Evolutionary conservation across 2,113 vertebrate genomes (phyloP).

Genomic region (Caloenas nicobarica): DNA sequence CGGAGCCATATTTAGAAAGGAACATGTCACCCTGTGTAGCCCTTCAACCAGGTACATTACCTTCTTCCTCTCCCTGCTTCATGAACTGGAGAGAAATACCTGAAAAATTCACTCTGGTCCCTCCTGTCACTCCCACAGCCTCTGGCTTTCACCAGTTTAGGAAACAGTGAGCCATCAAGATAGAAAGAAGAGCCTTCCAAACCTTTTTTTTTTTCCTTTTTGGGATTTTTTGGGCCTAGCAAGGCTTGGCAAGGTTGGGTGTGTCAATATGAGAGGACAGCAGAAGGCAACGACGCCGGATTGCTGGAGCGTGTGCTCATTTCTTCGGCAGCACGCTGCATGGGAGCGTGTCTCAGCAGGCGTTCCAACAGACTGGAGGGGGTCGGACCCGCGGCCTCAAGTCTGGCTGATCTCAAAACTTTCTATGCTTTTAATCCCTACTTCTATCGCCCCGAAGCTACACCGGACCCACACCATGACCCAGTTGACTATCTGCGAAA

Average conservation of each 20-base stretch:
- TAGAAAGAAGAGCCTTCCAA: background rate
- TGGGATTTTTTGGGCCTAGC: background rate
- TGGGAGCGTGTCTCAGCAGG: background rate
- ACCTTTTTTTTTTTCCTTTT: background rate
- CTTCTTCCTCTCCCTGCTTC: background rate
- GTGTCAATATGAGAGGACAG: slow-evolving; percentile 10
- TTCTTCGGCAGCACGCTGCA: background rate
- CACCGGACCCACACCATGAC: background rate
- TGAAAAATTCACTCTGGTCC: background rate
- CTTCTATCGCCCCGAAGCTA: background rate
- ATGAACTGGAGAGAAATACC: background rate
- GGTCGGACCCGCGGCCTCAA: background rate
- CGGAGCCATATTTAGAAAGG: slow-evolving; percentile 16
- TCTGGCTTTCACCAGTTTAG: background rate
- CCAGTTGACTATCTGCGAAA: background rate
- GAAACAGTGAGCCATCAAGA: background rate
- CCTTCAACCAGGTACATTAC: background rate
- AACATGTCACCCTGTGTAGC: background rate
- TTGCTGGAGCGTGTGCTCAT: background rate
- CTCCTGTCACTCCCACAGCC: background rate
- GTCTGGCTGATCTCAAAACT: background rate
- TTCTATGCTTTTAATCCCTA: background rate
- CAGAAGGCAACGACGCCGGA: slow-evolving; percentile 38
- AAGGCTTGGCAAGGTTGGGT: slow-evolving; percentile 20
- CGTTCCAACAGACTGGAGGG: background rate